A percentile compares a stretch with the other conserved stretches of the same genome.
Conservation (phyloP, 2,797 vertebrate species). For the Cyclura pinguis region DNA sequence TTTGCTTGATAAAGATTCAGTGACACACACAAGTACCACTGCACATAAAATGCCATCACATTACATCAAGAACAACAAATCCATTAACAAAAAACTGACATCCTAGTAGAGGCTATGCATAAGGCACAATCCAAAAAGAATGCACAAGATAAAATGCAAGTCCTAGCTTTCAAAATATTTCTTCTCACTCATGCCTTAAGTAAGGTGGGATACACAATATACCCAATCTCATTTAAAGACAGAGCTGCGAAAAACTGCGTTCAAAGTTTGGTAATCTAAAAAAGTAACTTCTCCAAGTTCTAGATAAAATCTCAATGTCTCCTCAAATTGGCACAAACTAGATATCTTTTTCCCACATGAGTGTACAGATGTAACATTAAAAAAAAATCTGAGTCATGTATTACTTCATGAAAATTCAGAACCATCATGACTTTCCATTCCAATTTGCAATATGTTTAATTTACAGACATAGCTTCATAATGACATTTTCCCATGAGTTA, state of each 20-base stretch:
- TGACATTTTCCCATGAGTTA: not conserved
- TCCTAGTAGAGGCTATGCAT: not conserved
- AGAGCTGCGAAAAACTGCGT: no score
- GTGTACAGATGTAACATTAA: not conserved
- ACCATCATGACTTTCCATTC: not conserved
- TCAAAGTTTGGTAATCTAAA: no score
- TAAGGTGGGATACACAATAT: not conserved
- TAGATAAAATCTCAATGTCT: not conserved
- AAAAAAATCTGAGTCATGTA: not conserved
- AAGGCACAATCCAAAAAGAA: not conserved
- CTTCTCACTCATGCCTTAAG: not conserved
- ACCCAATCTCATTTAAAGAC: not conserved
- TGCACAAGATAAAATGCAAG: not conserved
- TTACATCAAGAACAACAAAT: slow-evolving; percentile 24
- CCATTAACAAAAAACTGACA: not conserved
- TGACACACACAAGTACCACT: slow-evolving; percentile 11
- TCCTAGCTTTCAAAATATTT: not conserved
- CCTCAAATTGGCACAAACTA: not conserved
- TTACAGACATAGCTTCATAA: not conserved
- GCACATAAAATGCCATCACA: slow-evolving; percentile 16
- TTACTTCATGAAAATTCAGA: not conserved
- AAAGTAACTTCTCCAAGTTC: no score
- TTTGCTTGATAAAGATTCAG: not conserved
- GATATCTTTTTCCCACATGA: not conserved
- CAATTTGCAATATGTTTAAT: not conserved